Percentiles rank a stretch among this genome's conserved stretches.
phyloP scores from a whole-genome alignment of 2,113 vertebrate genomes.

The Centrocercus urophasianus region DNA sequence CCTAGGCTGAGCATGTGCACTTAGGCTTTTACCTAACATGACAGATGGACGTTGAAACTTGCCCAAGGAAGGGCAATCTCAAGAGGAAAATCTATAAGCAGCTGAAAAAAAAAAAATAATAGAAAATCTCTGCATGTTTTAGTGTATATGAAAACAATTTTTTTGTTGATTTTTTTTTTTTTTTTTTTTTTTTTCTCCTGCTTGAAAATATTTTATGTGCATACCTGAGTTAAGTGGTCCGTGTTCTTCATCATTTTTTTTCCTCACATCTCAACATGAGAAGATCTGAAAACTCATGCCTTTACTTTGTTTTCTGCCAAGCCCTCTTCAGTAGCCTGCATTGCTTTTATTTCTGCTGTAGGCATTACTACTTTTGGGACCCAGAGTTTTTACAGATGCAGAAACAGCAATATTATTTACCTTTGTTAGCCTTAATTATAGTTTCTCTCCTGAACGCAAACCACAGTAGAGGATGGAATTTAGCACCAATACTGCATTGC shows the following conservation, averaged over 20 bases:
- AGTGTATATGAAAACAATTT: not conserved
- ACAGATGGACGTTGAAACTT: not conserved
- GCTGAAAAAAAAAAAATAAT: not conserved
- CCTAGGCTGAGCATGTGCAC: not conserved
- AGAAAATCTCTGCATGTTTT: not conserved
- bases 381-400: not conserved
- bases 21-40: not conserved
- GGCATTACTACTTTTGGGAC: not conserved
- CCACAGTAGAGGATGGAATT: not conserved
- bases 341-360: not conserved
- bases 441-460: not conserved
- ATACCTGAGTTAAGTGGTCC: not conserved
- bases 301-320: not conserved
- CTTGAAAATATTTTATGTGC: not conserved
- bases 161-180: not conserved
- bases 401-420: not conserved
- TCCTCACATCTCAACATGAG: not conserved
- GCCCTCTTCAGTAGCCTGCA: not conserved
- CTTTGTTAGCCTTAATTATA: not conserved
- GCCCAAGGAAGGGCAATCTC: not conserved
- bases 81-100: not conserved
- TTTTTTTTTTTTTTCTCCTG: no score
- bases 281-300: not conserved
- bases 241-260: not conserved
- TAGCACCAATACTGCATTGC: not conserved